Evolutionary conservation across 2,113 vertebrate species (phyloP), one percentile per base, ranked within the genome.

Genomic region (Origma solitaria): DNA sequence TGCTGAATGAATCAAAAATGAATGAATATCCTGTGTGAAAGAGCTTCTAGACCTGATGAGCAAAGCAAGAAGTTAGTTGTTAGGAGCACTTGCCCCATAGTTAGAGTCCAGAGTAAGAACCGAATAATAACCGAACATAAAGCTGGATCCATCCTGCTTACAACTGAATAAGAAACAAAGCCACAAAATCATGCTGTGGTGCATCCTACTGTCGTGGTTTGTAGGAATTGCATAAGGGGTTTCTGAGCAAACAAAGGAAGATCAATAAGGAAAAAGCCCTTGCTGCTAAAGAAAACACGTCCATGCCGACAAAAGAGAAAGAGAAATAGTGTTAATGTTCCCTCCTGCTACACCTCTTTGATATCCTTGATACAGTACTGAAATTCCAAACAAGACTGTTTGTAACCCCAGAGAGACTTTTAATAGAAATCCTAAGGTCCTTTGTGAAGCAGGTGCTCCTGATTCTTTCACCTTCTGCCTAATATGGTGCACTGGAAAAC

Each of bases 231-330:
- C 64, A 82, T 47, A 77, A 88, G 84, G 91, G 30, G 4, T 92
- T 92, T 77, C 90, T 90, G 51, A 91, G 81, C 49, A 91, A 89
- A 70, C 44, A 71, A 51, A 89, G 86, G 60, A 81, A 91, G 94
- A 91, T 93, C 61, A 91, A 53, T 89, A 86, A 42, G 37, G 61
- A 60, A 92, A 73, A 88, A 85, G 16, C 0, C 2, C 35, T 54
- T 1, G 4, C 22, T 60, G 68, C 66, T 83, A 82, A 93, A 44
- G 40, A 69, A 78, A 70, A 91, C 7, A 35, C 12, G 8, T 61
- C 18, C 7, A 8, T 66, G 25, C 58, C 49, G 65, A 73, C 6
- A 49, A 57, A 76, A 86, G 11, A 70, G 23, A 53, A 62, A 65
- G 19, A 72, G 17, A 79, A 72, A 69, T 40, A 49, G 7, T 23